Conservation (phyloP, 2,797 vertebrate species). For the Propithecus perrieri region DNA sequence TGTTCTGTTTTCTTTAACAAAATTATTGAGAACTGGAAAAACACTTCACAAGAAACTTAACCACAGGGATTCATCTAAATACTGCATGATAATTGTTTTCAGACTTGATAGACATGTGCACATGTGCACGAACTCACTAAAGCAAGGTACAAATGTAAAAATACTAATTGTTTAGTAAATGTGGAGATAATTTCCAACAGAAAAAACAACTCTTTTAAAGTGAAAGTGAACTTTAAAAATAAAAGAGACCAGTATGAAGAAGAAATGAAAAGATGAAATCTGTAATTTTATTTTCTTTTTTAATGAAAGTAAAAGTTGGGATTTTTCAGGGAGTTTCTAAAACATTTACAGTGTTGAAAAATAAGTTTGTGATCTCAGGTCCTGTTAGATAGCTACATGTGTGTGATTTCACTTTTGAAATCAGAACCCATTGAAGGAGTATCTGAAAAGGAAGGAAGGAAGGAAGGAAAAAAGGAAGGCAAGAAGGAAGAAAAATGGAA, state of each 20-base stretch:
- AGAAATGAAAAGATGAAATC: not conserved
- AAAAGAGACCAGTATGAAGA: not conserved
- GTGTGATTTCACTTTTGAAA: not conserved
- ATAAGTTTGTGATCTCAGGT: not conserved
- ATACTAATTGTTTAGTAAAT: not conserved
- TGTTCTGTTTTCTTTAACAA: not conserved
- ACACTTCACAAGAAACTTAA: not conserved
- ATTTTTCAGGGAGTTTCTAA: not conserved
- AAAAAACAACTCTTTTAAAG: not conserved
- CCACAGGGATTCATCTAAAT: not conserved
- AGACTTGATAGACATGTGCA: not conserved
- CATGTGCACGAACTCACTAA: not conserved
- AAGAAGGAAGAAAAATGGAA: not conserved
- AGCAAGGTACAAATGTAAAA: not conserved
- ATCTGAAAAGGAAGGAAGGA: not conserved
- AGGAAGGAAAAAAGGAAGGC: fast-evolving
- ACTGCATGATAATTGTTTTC: not conserved
- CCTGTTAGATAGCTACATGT: not conserved
- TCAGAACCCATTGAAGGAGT: not conserved
- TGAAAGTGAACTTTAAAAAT: not conserved
- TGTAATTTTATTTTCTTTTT: not conserved
- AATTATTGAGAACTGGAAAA: not conserved
- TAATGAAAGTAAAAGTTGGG: not conserved
- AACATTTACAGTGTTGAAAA: not conserved
- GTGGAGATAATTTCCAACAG: not conserved